Base-by-base conservation (phyloP, 2,113 vertebrate genomes). In the Danionella cerebrum region DNA sequence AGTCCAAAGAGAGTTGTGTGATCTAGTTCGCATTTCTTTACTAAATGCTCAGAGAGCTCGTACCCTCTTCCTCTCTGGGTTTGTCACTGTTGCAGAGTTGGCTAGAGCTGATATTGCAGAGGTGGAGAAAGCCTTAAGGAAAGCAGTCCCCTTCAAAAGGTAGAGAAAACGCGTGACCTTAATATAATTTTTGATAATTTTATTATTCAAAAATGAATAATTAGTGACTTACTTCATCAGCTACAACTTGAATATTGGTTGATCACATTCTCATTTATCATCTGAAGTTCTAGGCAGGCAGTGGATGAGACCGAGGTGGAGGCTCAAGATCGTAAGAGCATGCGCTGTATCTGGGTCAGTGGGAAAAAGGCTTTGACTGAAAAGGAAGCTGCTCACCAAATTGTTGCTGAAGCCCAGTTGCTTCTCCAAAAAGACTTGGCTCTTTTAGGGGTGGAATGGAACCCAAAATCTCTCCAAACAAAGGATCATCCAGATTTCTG, bases 61-160 rank as follows among this genome's bases (percentile, higher is more conserved):
- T 77, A 78, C 70, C 0, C 87, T 99, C 2, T 97, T 93, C 44
- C 79, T 80, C 4, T 76, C 92, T 64, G 90, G 94, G 74, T 84
- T 93, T 78, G 63, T 90, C 73, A 97, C 93, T 0, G 91, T 99
- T n/a, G 90, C 93, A 9, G 91, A 95, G 50, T 84, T 98, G 1
- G 95, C 95, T 44, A 90, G 86, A 67, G 95, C 89, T 35, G 81
- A 71, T 25, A 47, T 86, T 31, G 69, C 66, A 0, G 89, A 93
- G 0, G 88, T 99, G 57, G 92, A 92, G 80, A 83, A 89, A 70
- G 88, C 89, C 39, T 78, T 99, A 78, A 91, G 87, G 81, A 95
- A 85, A 60, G 91, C 92, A 1, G 82, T 91, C 3, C 96, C 96
- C 0, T 99, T 99, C 78, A 97, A 93, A 86, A 98, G 96, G 96